Evolutionary conservation across 2,797 vertebrate genomes (phyloP).

Genomic region (Tapirus indicus): DNA sequence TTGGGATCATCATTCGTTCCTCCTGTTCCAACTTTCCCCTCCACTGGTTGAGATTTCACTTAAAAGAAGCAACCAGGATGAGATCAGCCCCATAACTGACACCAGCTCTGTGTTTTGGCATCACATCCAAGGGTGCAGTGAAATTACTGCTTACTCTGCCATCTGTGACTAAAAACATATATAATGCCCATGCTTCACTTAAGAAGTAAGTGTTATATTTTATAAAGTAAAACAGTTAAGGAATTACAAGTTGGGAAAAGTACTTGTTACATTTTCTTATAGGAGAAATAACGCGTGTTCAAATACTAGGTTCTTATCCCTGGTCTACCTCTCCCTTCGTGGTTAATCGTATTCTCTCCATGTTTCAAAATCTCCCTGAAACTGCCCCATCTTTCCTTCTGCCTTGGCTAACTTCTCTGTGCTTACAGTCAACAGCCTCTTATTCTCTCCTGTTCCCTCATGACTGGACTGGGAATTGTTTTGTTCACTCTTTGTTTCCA

Average conservation of each 20-base stretch:
- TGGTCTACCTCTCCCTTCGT: too few species aligned
- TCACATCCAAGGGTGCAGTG: accelerated
- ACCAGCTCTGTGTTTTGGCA: not conserved
- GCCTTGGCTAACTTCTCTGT: not conserved
- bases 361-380: not conserved
- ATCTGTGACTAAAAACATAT: not conserved
- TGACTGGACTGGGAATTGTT: too few species aligned
- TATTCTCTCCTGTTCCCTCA: not conserved
- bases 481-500: not conserved
- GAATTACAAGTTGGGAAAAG: not conserved
- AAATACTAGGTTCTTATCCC: not conserved
- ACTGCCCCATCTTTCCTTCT: not conserved
- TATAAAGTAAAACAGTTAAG: not conserved
- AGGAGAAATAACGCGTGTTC: not conserved
- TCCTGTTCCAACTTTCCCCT: not conserved
- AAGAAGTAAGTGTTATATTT: not conserved
- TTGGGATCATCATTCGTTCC: not conserved
- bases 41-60: not conserved
- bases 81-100: accelerated
- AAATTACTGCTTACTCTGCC: not conserved
- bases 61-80: not conserved
- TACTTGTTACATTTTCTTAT: not conserved
- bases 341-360: not conserved
- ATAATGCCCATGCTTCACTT: not conserved
- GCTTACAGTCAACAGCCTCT: not conserved